Percentiles rank a stretch among this genome's conserved stretches.
Conservation (phyloP, 1,140 invertebrate species). For the Thaumatotibia leucotreta region DNA sequence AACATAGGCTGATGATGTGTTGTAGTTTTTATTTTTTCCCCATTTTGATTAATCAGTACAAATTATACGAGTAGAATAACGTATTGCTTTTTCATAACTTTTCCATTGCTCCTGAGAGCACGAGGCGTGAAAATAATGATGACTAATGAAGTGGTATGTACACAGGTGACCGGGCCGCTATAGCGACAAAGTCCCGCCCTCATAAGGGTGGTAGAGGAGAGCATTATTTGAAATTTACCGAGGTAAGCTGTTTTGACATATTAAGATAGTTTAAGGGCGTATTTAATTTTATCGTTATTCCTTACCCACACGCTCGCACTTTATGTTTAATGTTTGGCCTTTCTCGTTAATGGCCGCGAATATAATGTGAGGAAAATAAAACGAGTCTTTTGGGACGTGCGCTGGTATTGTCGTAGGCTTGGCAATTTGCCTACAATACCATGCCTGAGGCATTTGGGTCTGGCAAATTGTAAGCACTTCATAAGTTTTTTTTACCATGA, state of each 20-base stretch:
- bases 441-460: no score
- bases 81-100: not conserved
- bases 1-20: no score
- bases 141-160: not conserved
- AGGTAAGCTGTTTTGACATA: constrained; percentile 1
- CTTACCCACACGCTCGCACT: not conserved
- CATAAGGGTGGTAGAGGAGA: constrained; percentile 67
- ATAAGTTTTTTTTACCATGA: no score
- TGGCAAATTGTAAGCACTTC: no score
- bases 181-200: constrained; percentile 71
- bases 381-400: not conserved
- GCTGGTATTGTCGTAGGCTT: not conserved
- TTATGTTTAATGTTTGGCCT: not conserved
- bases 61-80: no score
- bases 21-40: no score
- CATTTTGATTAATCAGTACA: no score
- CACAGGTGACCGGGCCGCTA: constrained; percentile 68
- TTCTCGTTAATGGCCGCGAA: not conserved
- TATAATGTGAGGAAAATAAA: not conserved
- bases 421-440: not conserved
- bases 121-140: not conserved
- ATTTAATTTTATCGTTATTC: not conserved
- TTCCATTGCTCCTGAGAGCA: not conserved
- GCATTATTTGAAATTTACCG: constrained; percentile 48
- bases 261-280: not conserved